Percentiles rank a stretch among this genome's conserved stretches.
phyloP scores from a whole-genome alignment of 92 coral and sea anemone species.

The Metridium senile region DNA sequence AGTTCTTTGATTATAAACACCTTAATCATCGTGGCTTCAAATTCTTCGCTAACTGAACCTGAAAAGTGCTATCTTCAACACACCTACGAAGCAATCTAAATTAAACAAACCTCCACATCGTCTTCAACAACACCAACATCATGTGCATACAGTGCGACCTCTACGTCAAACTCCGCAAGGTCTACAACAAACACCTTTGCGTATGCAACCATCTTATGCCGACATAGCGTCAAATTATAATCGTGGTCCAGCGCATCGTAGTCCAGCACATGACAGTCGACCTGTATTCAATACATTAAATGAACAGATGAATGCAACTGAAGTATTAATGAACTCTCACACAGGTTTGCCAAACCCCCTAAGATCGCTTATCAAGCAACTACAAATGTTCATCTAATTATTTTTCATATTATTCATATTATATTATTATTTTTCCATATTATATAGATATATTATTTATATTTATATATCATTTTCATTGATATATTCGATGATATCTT shows the following conservation, averaged over 20 bases:
- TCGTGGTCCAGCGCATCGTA: too few species aligned
- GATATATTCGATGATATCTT: too few species aligned
- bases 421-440: not conserved
- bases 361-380: too few species aligned
- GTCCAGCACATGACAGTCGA: too few species aligned
- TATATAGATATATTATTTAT: not conserved
- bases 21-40: conserved; percentile 41
- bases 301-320: conserved; percentile 12
- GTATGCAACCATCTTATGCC: too few species aligned
- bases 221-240: too few species aligned
- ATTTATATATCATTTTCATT: too few species aligned
- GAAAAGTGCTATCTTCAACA: conserved; percentile 38
- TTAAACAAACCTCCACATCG: not conserved
- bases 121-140: not conserved
- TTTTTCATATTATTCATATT: conserved; percentile 6
- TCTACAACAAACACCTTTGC: too few species aligned
- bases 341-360: too few species aligned
- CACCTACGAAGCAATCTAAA: conserved; percentile 18
- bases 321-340: not conserved
- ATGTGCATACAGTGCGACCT: not conserved
- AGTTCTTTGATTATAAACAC: conserved; percentile 37
- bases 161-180: not conserved
- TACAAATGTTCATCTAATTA: conserved; percentile 27
- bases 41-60: conserved; percentile 40
- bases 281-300: too few species aligned